Conservation (phyloP, 2,888 invertebrate genomes). For the Coremacera marginata region DNA sequence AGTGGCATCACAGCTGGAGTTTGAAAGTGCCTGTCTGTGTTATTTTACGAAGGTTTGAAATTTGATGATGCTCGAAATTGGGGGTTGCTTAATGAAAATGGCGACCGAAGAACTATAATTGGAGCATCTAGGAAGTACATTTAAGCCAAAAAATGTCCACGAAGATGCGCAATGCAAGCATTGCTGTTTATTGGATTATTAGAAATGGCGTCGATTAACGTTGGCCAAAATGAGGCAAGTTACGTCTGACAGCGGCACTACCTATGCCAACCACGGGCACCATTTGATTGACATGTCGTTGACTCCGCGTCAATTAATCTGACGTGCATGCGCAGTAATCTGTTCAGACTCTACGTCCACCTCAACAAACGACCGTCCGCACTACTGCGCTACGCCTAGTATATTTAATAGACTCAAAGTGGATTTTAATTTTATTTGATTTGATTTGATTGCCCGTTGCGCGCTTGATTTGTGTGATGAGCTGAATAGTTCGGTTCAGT, state of each 20-base stretch:
- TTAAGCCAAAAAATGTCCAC: background rate
- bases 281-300: conserved; percentile 68
- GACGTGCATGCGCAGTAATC: conserved; percentile 54
- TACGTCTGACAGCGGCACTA: background rate
- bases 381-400: background rate
- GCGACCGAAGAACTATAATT: conserved; percentile 6
- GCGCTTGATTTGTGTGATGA: conserved; percentile 22
- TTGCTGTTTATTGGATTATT: background rate
- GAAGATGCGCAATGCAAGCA: background rate
- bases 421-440: conserved; percentile 67
- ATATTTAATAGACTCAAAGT: conserved; percentile 66
- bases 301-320: conserved; percentile 67
- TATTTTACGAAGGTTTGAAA: background rate
- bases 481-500: conserved; percentile 26
- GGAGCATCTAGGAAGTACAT: background rate
- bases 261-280: conserved; percentile 31
- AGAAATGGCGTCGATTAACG: background rate
- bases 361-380: background rate
- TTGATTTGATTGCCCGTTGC: conserved; percentile 60
- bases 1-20: background rate
- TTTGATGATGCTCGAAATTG: background rate
- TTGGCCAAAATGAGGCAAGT: too few relatives aligned
- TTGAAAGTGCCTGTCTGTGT: background rate
- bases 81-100: conserved; percentile 14
- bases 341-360: conserved; percentile 37